Evolutionary conservation across 2,113 vertebrate species (phyloP).

Genomic region (Oophaga pumilio): DNA sequence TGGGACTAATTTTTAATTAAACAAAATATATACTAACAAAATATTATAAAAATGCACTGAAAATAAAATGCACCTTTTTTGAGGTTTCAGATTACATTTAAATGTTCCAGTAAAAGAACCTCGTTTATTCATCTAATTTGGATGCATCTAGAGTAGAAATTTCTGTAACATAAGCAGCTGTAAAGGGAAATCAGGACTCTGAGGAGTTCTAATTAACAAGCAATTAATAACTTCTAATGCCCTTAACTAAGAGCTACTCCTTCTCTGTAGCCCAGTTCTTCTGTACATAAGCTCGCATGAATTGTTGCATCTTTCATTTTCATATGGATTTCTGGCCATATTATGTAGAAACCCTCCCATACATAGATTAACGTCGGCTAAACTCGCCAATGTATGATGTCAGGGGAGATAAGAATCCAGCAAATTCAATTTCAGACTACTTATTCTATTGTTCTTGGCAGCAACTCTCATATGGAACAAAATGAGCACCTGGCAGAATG

Average conservation of each 20-base stretch:
- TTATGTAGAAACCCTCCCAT: background rate
- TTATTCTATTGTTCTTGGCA: too few species aligned
- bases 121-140: constrained; percentile 7
- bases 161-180: constrained; percentile 16
- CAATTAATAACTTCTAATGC: constrained; percentile 19
- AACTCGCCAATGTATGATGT: too few species aligned
- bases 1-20: too few species aligned
- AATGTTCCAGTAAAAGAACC: background rate
- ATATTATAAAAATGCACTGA: background rate
- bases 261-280: background rate
- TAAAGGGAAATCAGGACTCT: constrained; percentile 11
- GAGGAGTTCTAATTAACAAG: constrained; percentile 7
- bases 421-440: too few species aligned
- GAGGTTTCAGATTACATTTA: background rate
- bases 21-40: background rate
- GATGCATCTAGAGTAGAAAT: background rate
- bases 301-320: background rate
- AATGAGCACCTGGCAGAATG: too few species aligned
- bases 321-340: background rate
- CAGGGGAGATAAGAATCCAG: too few species aligned
- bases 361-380: too few species aligned
- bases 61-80: background rate
- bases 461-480: too few species aligned
- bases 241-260: background rate
- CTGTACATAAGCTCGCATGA: background rate